Conservation (phyloP, 2,888 invertebrate species). For the Pristionchus mayeri region DNA sequence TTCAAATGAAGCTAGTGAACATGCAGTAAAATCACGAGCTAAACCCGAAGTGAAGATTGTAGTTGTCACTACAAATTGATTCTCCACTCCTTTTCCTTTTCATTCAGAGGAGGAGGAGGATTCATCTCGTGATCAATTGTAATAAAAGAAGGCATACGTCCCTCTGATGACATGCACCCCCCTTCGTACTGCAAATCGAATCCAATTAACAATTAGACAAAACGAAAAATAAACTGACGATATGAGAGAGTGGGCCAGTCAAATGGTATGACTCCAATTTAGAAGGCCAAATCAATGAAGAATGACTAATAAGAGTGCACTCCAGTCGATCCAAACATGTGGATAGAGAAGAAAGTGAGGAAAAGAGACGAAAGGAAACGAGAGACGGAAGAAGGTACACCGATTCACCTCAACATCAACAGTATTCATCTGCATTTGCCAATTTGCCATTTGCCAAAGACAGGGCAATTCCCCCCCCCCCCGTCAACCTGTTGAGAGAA, state of each 20-base stretch:
- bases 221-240: constrained; percentile 41
- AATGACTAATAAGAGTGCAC: not conserved
- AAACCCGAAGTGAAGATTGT: not conserved
- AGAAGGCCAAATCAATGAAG: constrained; percentile 34
- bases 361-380: constrained; percentile 38
- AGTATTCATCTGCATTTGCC: too few species aligned
- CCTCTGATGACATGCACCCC: not conserved
- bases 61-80: not conserved
- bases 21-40: not conserved
- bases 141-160: not conserved
- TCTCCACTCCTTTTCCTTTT: constrained; percentile 21
- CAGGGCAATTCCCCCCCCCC: too few species aligned
- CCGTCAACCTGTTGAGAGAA: too few species aligned
- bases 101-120: constrained; percentile 30
- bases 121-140: constrained; percentile 36
- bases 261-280: not conserved
- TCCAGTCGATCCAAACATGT: not conserved
- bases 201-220: too few species aligned
- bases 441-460: too few species aligned
- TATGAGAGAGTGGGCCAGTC: constrained; percentile 22
- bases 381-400: not conserved
- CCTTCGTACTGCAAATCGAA: constrained; percentile 33
- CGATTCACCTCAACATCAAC: constrained; percentile 33
- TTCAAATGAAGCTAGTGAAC: not conserved
- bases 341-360: constrained; percentile 1